Base-by-base conservation (phyloP, 2,797 vertebrate genomes). In the Myripristis jacobus region DNA sequence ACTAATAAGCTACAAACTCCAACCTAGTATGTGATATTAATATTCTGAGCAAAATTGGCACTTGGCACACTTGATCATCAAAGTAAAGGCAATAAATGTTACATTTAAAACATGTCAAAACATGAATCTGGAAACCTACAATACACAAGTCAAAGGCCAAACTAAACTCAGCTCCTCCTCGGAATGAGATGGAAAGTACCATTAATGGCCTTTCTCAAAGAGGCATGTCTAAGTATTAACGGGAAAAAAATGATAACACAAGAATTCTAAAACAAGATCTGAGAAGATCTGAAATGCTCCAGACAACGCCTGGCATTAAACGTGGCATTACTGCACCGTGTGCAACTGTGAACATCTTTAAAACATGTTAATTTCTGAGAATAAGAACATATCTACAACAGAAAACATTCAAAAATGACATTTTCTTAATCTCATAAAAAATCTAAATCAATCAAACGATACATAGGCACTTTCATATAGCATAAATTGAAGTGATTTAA, bases 121-220 rank as follows among this genome's bases (percentile, higher is more conserved):
- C 38, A 41, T 41, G 13, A 12, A 44, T 57, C 41, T 34, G 38
- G 21, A 43, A 61, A 54, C 66, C 51, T 75, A 48, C 43, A 79
- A 65, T 63, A 75, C 83, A 77, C 83, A 77, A 52, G 12, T 15
- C 38, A 18, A 31, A 29, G 27, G 27, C 27, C 22, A 9, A 44
- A 10, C 15, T 59, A 36, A 67, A 60, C 13, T 47, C 19, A 24
- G 8, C 62, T 64, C 36, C 65, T 61, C 7, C n/a, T 21, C 58
- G 70, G 79, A 88, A 80, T 79, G 69, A 79, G 50, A 79, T 51
- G 34, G 66, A 88, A 90, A 89, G 89, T 84, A 89, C 87, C 59
- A n/a, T 46, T 53, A 58, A 70, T 34, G 66, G 46, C 29, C 65
- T 74, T 70, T 65, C 41, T 65, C 27, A 44, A 69, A 66, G 53